Conservation (phyloP, 2,888 invertebrate species). For the Tiphia femorata region DNA sequence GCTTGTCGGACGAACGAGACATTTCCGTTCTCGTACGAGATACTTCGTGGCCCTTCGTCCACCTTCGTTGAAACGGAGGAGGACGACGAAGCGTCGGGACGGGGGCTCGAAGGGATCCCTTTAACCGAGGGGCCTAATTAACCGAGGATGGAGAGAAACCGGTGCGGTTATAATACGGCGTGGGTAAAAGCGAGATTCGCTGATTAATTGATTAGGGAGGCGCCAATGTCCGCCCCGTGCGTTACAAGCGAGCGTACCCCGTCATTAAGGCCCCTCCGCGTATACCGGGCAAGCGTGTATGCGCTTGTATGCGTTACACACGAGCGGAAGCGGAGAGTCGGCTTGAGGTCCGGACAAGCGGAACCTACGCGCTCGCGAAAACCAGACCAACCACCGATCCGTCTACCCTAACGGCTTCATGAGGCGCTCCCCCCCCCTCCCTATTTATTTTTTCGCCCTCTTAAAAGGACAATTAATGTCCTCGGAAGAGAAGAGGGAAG, state of each 20-base stretch:
- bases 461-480: too few relatives aligned
- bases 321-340: background rate
- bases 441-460: too few relatives aligned
- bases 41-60: too few relatives aligned
- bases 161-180: slow-evolving; percentile 37
- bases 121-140: slow-evolving; percentile 55
- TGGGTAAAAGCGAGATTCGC: slow-evolving; percentile 62
- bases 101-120: slow-evolving; percentile 18
- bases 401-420: slow-evolving; percentile 51
- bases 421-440: slow-evolving; percentile 29
- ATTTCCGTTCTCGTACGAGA: too few relatives aligned
- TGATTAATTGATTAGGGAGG: slow-evolving; percentile 68
- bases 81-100: background rate
- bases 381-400: slow-evolving; percentile 31
- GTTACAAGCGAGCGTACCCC: slow-evolving; percentile 53
- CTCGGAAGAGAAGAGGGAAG: too few relatives aligned
- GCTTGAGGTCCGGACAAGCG: background rate
- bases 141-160: slow-evolving; percentile 47
- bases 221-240: slow-evolving; percentile 60
- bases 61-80: too few relatives aligned
- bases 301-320: slow-evolving; percentile 1
- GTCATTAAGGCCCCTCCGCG: slow-evolving; percentile 53
- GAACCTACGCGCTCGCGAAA: slow-evolving; percentile 33
- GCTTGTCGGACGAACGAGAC: background rate
- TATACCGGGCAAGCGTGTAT: background rate